Percentiles rank a stretch among this genome's conserved stretches.
These are phyloP conservation scores for Pseudopodoces humilis DNA, from an alignment of 2,113 vertebrate genomes.

Conservation along the genomic window DNA sequence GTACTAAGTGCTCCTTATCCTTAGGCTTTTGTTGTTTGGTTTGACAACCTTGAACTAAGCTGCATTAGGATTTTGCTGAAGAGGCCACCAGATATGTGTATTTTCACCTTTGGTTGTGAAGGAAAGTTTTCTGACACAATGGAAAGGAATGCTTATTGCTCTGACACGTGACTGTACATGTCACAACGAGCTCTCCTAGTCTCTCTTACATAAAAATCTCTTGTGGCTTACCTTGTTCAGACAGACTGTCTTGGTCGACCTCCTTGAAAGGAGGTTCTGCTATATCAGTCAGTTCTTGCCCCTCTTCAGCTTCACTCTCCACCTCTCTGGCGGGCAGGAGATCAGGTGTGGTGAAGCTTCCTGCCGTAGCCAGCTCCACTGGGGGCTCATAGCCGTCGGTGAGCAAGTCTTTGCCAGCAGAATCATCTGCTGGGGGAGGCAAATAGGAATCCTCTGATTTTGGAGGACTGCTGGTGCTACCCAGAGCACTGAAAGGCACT, in stretches of 20 bases:
- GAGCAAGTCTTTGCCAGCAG: conserved; percentile 11
- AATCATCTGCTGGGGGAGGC: conserved; percentile 39
- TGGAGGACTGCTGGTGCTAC: conserved; percentile 1
- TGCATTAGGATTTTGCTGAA: background rate
- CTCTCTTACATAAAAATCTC: background rate
- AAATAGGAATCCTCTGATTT: background rate
- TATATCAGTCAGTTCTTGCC: background rate
- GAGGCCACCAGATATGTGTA: background rate
- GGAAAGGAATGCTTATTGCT: background rate
- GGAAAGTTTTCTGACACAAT: background rate
- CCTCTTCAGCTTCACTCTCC: background rate
- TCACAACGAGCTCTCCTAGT: background rate
- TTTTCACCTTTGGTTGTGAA: background rate
- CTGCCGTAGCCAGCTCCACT: background rate
- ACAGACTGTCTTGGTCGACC: background rate
- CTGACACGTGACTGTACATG: fast-evolving
- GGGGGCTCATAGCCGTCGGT: background rate
- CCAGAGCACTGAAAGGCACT: conserved; percentile 5
- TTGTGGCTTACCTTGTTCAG: conserved; percentile 29
- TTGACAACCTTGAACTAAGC: background rate
- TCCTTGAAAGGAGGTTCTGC: background rate
- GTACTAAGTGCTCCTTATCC: background rate
- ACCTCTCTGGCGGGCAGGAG: background rate
- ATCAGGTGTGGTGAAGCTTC: background rate
- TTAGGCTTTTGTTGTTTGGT: background rate